A percentile compares a stretch with the other conserved stretches of the same genome.
These are phyloP conservation scores for Alaudala cheleensis DNA, from an alignment of 2,113 vertebrate genomes.

Conservation along the genomic window DNA sequence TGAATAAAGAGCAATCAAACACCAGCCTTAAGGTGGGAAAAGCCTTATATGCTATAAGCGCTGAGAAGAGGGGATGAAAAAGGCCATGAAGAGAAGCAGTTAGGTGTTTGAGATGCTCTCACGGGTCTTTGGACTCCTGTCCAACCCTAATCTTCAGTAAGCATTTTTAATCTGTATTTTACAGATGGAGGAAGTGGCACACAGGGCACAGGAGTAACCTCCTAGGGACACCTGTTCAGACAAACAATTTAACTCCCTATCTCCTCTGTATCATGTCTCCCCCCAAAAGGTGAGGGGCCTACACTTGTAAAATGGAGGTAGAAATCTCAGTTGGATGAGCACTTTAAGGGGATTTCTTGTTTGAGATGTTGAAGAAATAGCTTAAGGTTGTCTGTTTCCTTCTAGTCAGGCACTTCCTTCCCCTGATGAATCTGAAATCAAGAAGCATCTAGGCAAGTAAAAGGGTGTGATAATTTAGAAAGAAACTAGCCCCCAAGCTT, in stretches of 20 bases:
- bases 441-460: conserved; percentile 12
- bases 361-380: conserved; percentile 24
- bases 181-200: not conserved
- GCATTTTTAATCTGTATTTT: not conserved
- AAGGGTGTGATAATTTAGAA: not conserved
- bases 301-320: not conserved
- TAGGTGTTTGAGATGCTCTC: not conserved
- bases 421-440: conserved; percentile 12
- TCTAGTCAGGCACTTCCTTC: not conserved
- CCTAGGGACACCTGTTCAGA: not conserved
- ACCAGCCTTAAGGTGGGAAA: not conserved
- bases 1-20: not conserved
- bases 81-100: not conserved
- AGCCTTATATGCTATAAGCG: not conserved
- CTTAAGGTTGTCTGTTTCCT: conserved; percentile 3
- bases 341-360: conserved; percentile 18
- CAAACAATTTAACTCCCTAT: not conserved
- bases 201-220: not conserved
- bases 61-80: not conserved
- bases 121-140: not conserved
- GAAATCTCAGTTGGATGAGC: not conserved
- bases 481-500: not conserved
- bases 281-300: not conserved
- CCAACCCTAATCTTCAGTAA: not conserved
- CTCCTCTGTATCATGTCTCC: not conserved